A percentile compares a stretch with the other conserved stretches of the same genome.
phyloP scores from a whole-genome alignment of 2,113 vertebrate genomes.

The Anas platyrhynchos region DNA sequence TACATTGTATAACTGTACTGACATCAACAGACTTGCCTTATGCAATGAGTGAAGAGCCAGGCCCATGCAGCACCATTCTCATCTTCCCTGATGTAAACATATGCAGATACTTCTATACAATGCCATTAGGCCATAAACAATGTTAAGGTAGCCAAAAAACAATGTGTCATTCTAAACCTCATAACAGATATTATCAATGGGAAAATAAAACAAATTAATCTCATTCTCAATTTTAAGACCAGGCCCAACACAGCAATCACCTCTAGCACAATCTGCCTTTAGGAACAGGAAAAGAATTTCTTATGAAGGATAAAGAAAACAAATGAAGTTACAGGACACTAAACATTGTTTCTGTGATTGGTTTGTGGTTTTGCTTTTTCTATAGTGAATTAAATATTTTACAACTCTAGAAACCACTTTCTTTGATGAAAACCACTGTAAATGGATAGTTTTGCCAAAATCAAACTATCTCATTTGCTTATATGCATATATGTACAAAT shows the following conservation, averaged over 20 bases:
- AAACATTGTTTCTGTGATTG: not conserved
- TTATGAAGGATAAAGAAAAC: constrained; percentile 7
- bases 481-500: not conserved
- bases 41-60: not conserved
- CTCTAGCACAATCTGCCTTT: not conserved
- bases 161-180: not conserved
- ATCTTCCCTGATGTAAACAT: not conserved
- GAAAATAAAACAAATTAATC: not conserved
- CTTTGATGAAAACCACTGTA: not conserved
- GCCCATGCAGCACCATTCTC: not conserved
- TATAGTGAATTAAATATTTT: constrained; percentile 10
- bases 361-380: not conserved
- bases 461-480: not conserved
- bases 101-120: not conserved
- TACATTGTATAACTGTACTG: not conserved
- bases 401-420: not conserved
- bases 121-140: not conserved
- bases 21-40: not conserved
- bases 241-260: not conserved
- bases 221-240: not conserved
- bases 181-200: not conserved
- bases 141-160: not conserved
- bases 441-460: not conserved
- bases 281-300: not conserved
- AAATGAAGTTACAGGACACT: not conserved